Base-by-base conservation (phyloP, 2,888 invertebrate species). In the Erebia ligea region DNA sequence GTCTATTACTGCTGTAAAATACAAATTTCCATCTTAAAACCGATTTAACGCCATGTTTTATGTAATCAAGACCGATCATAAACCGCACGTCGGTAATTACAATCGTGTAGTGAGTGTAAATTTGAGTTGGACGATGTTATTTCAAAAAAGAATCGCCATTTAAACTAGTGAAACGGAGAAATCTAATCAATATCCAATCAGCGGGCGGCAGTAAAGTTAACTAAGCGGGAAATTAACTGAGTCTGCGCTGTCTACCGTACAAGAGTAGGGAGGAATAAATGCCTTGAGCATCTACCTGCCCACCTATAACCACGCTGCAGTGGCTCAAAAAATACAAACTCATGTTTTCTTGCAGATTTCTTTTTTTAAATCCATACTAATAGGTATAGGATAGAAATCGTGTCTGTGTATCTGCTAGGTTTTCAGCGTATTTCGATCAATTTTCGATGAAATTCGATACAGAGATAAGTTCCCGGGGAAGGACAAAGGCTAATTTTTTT, bases 161-260 rank as follows among this genome's bases (percentile, higher is more conserved):
- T 89, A 85, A 87, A 89, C 84, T 80, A 80, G 85, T 85, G 88
- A 86, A 90, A 90, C 86, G 82, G 83, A 81, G 84, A 84, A 80
- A 87, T 92, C 90, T 92, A 93, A 92, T 93, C 92, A 92, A 92
- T 91, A 88, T 91, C 90, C 92, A 92, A 93, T 93, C 93, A 92
- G 84, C 80, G 85, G 78, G 73, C 75, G 81, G 90, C 79, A 81
- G 87, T 92, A 92, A 93, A 93, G 87, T 91, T 92, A 93, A 93
- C 92, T 91, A 90, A 93, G 85, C 93, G 92, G 79, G 91, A 93
- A 93, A 93, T 93, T 92, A 91, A 91, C 84, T 86, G 83, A 80
- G 83, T 77, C 81, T 78, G 81, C 79, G 76, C 82, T 83, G 78
- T 79, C 77, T 77, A 71, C 68, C 19, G 63, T 62, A 9, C 40